These are phyloP conservation scores for Microctonus aethiopoides DNA, from an alignment of 2,888 invertebrate species.

Conservation along the genomic window DNA sequence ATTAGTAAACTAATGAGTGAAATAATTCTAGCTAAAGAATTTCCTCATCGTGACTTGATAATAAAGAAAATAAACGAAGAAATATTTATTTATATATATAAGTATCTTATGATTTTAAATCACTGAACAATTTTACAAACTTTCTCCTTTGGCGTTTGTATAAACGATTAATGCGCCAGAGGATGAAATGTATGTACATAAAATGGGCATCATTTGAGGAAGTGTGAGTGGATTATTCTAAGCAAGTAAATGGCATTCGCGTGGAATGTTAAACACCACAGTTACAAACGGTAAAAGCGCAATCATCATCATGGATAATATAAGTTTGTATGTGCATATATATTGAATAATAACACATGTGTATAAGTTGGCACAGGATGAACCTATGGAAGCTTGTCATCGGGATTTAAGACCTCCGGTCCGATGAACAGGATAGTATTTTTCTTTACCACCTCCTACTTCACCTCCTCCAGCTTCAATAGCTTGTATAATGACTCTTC, in stretches of 20 bases:
- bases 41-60: not conserved
- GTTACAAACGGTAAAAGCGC: constrained; percentile 31
- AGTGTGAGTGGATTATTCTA: constrained; percentile 27
- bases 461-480: not conserved
- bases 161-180: not conserved
- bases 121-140: constrained; percentile 8
- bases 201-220: not conserved
- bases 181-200: constrained; percentile 5
- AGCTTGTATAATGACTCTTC: not conserved
- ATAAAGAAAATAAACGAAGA: not conserved
- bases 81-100: not conserved
- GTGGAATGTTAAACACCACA: constrained; percentile 15
- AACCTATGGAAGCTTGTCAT: constrained; percentile 33
- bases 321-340: not conserved
- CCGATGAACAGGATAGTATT: constrained; percentile 20
- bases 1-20: not conserved
- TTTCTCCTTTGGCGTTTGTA: constrained; percentile 8
- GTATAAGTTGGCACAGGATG: constrained; percentile 25
- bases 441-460: constrained; percentile 7
- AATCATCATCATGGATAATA: constrained; percentile 20
- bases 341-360: not conserved
- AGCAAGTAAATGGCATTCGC: constrained; percentile 16
- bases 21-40: not conserved
- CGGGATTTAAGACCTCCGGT: constrained; percentile 35
- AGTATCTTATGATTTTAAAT: constrained; percentile 6